Percentiles rank a stretch among this genome's conserved stretches.
phyloP scores from a whole-genome alignment of 2,888 invertebrate genomes.

The Eurois occulta region DNA sequence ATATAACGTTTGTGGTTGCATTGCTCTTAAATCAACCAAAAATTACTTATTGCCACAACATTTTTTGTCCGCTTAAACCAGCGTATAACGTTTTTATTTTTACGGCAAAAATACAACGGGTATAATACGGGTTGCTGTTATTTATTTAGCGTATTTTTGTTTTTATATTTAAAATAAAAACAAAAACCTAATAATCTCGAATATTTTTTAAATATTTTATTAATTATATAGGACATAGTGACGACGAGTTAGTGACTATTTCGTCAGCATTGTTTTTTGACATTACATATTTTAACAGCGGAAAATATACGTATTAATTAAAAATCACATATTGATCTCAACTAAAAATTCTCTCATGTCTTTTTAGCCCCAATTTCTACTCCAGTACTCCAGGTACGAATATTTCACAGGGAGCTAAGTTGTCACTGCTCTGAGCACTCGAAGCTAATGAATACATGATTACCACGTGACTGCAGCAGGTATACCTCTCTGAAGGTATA shows the following conservation, averaged over 20 bases:
- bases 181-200: no score
- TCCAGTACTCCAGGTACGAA: constrained; percentile 2
- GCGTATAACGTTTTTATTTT: background rate
- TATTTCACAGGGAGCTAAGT: constrained; percentile 33
- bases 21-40: constrained; percentile 27
- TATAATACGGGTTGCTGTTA: background rate
- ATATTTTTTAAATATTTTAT: no score
- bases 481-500: constrained; percentile 12
- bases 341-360: background rate
- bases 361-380: background rate
- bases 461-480: constrained; percentile 3
- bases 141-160: background rate
- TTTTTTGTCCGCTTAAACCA: background rate
- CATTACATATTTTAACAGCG: background rate
- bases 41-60: constrained; percentile 15
- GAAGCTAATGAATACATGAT: constrained; percentile 60
- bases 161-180: no score
- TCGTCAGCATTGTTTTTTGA: background rate
- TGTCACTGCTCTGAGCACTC: constrained; percentile 20
- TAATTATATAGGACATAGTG: background rate
- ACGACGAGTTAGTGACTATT: background rate
- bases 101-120: no score
- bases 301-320: background rate
- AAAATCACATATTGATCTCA: background rate
- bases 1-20: constrained; percentile 9